Evolutionary conservation across 2,113 vertebrate species (phyloP), one percentile per base, ranked within the genome.

Genomic region (Struthio camelus): DNA sequence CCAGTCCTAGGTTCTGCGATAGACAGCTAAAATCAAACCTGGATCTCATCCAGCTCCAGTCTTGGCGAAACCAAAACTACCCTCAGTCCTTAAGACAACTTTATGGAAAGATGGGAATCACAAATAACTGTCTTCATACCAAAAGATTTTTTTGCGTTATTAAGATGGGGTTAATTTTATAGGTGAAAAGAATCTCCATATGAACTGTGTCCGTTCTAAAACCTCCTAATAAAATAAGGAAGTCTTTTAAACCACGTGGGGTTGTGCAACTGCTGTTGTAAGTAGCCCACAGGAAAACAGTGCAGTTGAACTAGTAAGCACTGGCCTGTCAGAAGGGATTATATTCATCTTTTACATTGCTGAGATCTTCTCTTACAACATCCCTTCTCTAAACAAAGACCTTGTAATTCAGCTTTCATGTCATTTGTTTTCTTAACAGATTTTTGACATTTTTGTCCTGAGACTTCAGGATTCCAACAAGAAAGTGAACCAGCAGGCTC

Each of bases 401-500:
- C 10, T 80, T 83, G 70, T 24, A 76, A 78, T 59, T 23, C 54
- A 48, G 14, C 44, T 96, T 82, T 94, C 23, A 32, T 53, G 56
- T 32, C 3, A 5, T 71, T 88, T 94, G 44, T 92, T 83, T 94
- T 92, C 66, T 80, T 54, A 36, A 93, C 82, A 98, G 98, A 96
- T 98, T 83, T 98, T 98, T 80, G 97, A 98, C 71, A 13, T 34
- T 51, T 98, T 98, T 94, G 90, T 90, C 24, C 98, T 59, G 20
- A 97, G 98, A 84, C 96, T 98, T 94, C 97, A 98, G 28, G 98
- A 98, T 65, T 96, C 91, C 40, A 97, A 98, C 83, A 98, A 95
- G 85, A 98, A 98, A 85, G 97, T 98, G 89, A 98, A 96, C 24
- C 97, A 98, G 87, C 76, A 91, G 54, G 98, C 95, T 0, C 92